Evolutionary conservation across 2,113 vertebrate species (phyloP).

Genomic region (Trematocara zebra): DNA sequence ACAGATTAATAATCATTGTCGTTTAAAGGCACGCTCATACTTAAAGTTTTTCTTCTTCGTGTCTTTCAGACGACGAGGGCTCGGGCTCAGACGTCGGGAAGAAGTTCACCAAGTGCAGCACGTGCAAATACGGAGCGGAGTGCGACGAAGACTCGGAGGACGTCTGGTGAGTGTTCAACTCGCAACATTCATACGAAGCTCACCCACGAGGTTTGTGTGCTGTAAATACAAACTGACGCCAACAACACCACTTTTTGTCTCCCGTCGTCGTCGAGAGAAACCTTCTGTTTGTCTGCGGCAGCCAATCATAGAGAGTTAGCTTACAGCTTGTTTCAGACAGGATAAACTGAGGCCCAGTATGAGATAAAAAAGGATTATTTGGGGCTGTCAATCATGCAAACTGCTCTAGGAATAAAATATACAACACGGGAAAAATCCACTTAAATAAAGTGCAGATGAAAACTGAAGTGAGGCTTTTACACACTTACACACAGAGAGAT

Average conservation of each 20-base stretch:
- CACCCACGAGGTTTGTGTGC: accelerated
- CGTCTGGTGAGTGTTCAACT: slow-evolving; percentile 79
- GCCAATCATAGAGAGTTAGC: background rate
- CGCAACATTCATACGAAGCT: accelerated
- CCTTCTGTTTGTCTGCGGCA: background rate
- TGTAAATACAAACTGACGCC: background rate
- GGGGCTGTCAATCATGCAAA: background rate
- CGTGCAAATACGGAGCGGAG: slow-evolving; percentile 92
- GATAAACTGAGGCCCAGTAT: background rate
- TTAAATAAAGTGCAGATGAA: background rate
- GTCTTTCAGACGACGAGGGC: slow-evolving; percentile 82
- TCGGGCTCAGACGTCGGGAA: slow-evolving; percentile 84
- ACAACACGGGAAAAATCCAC: background rate
- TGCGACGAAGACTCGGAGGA: slow-evolving; percentile 96
- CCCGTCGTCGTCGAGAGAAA: background rate
- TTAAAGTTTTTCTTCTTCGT: background rate
- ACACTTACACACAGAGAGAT: accelerated
- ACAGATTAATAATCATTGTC: background rate
- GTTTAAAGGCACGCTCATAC: accelerated
- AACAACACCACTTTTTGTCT: background rate
- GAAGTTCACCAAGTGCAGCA: slow-evolving; percentile 90
- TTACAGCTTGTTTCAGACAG: background rate
- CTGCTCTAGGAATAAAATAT: background rate
- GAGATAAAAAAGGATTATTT: background rate
- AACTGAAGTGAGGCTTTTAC: background rate